phyloP scores from a whole-genome alignment of 1,140 invertebrate genomes.

The Drosophila willistoni region DNA sequence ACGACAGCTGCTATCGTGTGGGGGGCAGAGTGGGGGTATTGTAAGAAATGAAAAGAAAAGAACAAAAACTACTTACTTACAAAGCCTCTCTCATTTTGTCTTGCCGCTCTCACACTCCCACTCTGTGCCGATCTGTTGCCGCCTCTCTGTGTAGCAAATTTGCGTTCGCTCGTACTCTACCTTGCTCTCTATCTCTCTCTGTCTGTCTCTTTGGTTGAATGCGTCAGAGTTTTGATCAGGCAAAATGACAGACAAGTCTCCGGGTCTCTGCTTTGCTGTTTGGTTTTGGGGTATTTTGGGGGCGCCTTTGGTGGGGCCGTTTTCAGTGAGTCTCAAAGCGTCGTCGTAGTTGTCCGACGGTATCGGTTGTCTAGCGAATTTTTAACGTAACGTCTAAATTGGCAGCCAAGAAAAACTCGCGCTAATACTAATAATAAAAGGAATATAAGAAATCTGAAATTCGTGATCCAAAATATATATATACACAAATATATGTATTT shows the following conservation, averaged over 20 bases:
- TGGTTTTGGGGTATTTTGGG: conserved; percentile 26
- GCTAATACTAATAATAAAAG: conserved; percentile 59
- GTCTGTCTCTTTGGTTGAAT: conserved; percentile 23
- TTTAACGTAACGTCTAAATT: conserved; percentile 47
- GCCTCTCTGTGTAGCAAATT: not conserved
- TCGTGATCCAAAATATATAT: conserved; percentile 45
- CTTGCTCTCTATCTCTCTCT: conserved; percentile 20
- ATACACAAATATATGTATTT: conserved; percentile 1
- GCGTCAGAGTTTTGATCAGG: conserved; percentile 47
- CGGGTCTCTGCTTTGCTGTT: conserved; percentile 20
- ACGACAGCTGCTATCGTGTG: conserved; percentile 16
- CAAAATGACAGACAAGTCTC: conserved; percentile 29
- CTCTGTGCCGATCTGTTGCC: conserved; percentile 2
- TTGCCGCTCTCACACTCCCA: conserved; percentile 11
- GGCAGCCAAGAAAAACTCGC: conserved; percentile 57
- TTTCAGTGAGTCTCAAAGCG: conserved; percentile 73
- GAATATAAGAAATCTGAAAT: conserved; percentile 39
- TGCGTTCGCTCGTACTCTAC: conserved; percentile 28
- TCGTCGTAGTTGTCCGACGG: conserved; percentile 54
- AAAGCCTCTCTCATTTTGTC: conserved; percentile 52
- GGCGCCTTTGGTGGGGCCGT: conserved; percentile 38
- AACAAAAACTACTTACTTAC: conserved; percentile 37
- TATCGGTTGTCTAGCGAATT: conserved; percentile 59
- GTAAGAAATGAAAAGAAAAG: conserved; percentile 17
- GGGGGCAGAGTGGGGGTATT: not conserved